phyloP scores from a whole-genome alignment of 1,140 invertebrate genomes.

The Glomeris maerens region DNA sequence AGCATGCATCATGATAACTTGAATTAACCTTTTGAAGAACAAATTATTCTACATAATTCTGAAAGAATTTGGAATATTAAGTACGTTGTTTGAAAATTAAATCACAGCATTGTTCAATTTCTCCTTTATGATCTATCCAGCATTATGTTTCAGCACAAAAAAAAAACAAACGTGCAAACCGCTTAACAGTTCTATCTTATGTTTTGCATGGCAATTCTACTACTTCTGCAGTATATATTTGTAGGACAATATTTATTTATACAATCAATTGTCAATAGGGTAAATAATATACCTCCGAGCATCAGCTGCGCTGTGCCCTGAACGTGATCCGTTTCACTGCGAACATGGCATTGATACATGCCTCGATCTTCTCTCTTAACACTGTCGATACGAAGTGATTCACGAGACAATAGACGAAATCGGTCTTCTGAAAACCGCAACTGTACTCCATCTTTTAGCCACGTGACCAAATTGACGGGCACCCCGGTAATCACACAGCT shows the following conservation, averaged over 20 bases:
- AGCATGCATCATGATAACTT: too few relatives aligned
- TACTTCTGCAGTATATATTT: neutral
- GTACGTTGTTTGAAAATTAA: too few relatives aligned
- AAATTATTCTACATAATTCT: too few relatives aligned
- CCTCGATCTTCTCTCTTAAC: slow-evolving; percentile 63
- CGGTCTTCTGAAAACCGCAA: slow-evolving; percentile 7
- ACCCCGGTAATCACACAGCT: slow-evolving; percentile 72
- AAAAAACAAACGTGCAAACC: slow-evolving; percentile 33
- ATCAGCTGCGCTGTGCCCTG: slow-evolving; percentile 65
- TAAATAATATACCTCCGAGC: slow-evolving; percentile 54
- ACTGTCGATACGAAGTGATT: slow-evolving; percentile 49
- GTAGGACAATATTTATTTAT: neutral
- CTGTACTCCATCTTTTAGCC: slow-evolving; percentile 61
- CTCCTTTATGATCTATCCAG: too few relatives aligned
- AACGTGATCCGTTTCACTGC: slow-evolving; percentile 68
- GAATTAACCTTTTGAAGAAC: too few relatives aligned
- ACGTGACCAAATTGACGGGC: slow-evolving; percentile 61
- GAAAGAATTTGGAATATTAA: too few relatives aligned
- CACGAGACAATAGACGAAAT: slow-evolving; percentile 23
- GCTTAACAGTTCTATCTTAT: neutral
- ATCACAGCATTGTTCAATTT: too few relatives aligned
- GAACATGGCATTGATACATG: slow-evolving; percentile 79
- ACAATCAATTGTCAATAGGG: neutral
- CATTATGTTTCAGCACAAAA: neutral
- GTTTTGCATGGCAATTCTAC: neutral